A percentile compares a stretch with the other conserved stretches of the same genome.
Conservation (phyloP, 2,888 invertebrate genomes). For the Tetranychus piercei region DNA sequence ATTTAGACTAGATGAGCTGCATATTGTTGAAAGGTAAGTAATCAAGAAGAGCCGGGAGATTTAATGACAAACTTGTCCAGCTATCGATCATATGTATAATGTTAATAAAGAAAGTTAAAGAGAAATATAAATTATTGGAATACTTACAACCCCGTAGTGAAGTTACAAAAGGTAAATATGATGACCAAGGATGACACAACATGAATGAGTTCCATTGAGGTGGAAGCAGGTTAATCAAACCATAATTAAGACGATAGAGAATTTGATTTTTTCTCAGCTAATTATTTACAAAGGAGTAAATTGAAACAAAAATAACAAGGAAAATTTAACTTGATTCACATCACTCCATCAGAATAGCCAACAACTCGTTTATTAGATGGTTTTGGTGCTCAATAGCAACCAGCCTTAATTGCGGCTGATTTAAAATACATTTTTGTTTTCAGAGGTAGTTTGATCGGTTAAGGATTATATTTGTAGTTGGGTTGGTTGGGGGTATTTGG, state of each 20-base stretch:
- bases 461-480: no score
- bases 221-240: not conserved
- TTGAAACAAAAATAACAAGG: not conserved
- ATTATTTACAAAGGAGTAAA: not conserved
- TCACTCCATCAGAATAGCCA: no score
- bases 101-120: not conserved
- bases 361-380: no score
- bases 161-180: constrained; percentile 57
- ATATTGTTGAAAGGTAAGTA: no score
- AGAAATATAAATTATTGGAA: constrained; percentile 11
- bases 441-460: no score
- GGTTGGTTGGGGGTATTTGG: no score
- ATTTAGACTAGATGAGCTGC: no score
- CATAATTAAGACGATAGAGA: not conserved
- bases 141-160: constrained; percentile 66
- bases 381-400: no score
- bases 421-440: no score
- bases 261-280: not conserved
- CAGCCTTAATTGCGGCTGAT: no score
- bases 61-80: not conserved
- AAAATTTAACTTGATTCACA: no score
- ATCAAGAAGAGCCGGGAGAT: no score
- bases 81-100: not conserved
- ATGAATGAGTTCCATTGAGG: constrained; percentile 16
- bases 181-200: constrained; percentile 40